phyloP scores from a whole-genome alignment of 1,140 invertebrate species.

The Araneus ventricosus region DNA sequence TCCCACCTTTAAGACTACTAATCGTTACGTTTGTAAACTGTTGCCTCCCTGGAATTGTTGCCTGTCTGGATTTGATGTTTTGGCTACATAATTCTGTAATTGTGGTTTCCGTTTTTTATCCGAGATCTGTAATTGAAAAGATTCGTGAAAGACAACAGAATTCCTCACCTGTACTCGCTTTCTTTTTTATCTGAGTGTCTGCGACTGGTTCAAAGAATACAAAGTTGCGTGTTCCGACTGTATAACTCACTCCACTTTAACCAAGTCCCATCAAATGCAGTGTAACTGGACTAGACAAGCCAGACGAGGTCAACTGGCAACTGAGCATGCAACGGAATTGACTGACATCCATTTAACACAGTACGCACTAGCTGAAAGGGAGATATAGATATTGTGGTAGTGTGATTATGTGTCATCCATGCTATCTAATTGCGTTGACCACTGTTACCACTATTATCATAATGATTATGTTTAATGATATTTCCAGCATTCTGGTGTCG shows the following conservation, averaged over 20 bases:
- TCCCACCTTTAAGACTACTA: too few relatives aligned
- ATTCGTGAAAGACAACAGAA: too few relatives aligned
- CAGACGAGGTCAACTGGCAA: constrained; percentile 37
- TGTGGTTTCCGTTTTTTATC: too few relatives aligned
- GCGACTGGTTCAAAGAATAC: neutral
- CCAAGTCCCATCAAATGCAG: neutral
- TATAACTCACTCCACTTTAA: neutral
- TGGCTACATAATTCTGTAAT: too few relatives aligned
- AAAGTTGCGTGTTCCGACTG: neutral
- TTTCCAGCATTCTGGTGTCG: constrained; percentile 14
- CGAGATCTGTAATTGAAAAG: too few relatives aligned
- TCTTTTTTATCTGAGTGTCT: neutral
- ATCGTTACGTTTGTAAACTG: too few relatives aligned
- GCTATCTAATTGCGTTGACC: constrained; percentile 42
- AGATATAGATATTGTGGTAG: neutral
- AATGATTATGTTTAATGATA: constrained; percentile 29
- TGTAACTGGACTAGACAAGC: neutral
- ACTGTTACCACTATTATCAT: constrained; percentile 33
- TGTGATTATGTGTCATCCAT: neutral
- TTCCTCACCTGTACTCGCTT: neutral
- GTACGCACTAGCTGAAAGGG: constrained; percentile 30
- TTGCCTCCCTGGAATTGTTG: too few relatives aligned
- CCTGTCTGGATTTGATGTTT: too few relatives aligned
- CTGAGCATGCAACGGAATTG: constrained; percentile 3
- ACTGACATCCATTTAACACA: constrained; percentile 25